Base-by-base conservation (phyloP, 2,797 vertebrate species). In the Betta splendens region DNA sequence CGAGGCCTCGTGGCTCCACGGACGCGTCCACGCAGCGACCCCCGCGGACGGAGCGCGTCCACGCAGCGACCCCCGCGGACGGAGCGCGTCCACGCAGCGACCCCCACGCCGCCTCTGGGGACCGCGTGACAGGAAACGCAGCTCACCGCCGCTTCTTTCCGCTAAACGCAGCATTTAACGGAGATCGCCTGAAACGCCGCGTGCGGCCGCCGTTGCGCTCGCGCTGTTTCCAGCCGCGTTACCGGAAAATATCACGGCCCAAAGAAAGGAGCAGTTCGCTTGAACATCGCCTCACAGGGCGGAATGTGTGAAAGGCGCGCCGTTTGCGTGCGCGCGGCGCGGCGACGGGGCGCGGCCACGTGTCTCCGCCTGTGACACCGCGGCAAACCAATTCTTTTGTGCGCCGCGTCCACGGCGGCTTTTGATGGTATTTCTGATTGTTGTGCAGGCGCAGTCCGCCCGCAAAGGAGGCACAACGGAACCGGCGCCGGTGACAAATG, bases 341-440 rank as follows among this genome's bases (percentile, higher is more conserved):
- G 69, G 71, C 57, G 75, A 28, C 47, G 58, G 54, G 67, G 50
- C 56, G 63, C 11, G 31, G 50, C 69, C 61, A 26, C 63, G 32
- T 12, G 4, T 29, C 52, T 43, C 70, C 31, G 36, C 69, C 66
- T 64, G 5, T 3, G 47, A 8, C 40, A 50, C 54, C 16, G 50
- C 49, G 64, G 63, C 64, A 75, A 79, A 82, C 61, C 66, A 33
- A 42, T 69, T 69, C 55, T 56, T 82, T 62, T 75, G 50, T 60
- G 50, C 59, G 61, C 72, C 26, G 59, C 64, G 65, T 46, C 28
- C 47, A 72, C 37, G 51, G 64, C 48, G 58, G 79, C 72, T 74
- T 69, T 56, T 81, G 82, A 83, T 84, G 72, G 62, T 71, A 57
- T 78, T 75, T 79, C 55, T 78, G 77, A 81, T 77, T 82, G 73